Base-by-base conservation (phyloP, 2,797 vertebrate species). In the Perodicticus potto region DNA sequence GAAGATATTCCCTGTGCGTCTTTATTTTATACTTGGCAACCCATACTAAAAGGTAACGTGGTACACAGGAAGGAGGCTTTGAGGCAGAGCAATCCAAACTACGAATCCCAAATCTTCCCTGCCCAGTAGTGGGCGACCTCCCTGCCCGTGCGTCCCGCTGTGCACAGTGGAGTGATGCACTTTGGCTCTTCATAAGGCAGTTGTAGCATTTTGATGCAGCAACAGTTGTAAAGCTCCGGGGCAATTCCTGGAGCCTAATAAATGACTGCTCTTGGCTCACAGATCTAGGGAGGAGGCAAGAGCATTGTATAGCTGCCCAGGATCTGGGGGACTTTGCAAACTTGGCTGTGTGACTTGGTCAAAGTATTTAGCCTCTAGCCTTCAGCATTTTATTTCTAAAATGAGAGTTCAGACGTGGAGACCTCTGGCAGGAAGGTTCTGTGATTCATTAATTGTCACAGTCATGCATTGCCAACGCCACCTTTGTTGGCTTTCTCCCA, bases 331-430 rank as follows among this genome's bases (percentile, higher is more conserved):
- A 37, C 34, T 53, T 91, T 70, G n/a, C 43, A 59, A 80, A n/a
- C 25, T 2, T 37, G 22, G 29, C 23, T 53, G 4, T 90, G 77
- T 76, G 72, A 70, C 34, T 72, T 82, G 10, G 6, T 82, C 61
- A 81, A 80, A 83, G 23, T 34, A 55, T 13, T 61, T 82, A 57
- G 67, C n/a, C 59, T 43, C 57, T 63, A 25, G 11, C 9, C 40
- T n/a, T 88, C 27, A 80, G 14, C 19, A 25, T 73, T 25, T 78
- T 7, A 49, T 80, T 83, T 96, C 14, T 92, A 57, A 95, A 92
- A 77, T 81, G 77, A 80, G 7, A 0, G 13, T 57, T 92, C 87
- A 65, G 20, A n/a, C 17, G 65, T 13, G 34, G 80, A 29, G 16
- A 83, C 1, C 37, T 73, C 9, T 53, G 85, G n/a, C 7, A 61